phyloP scores from a whole-genome alignment of 2,113 vertebrate species.

The Corythornis vintsioides region DNA sequence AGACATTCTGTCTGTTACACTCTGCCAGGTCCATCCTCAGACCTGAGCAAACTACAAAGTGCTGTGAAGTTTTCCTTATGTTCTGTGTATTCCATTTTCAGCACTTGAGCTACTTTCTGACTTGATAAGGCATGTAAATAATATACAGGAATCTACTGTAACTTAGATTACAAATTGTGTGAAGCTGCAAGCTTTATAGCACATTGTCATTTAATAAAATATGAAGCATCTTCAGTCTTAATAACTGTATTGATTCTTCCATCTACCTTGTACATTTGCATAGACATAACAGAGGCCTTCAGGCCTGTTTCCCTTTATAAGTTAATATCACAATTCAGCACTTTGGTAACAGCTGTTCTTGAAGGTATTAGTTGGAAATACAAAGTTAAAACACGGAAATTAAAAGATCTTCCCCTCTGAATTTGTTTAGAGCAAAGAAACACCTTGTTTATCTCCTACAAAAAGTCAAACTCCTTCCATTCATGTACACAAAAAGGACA shows the following conservation, averaged over 20 bases:
- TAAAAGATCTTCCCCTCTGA: background rate
- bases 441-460: background rate
- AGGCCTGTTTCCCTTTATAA: background rate
- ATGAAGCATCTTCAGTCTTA: background rate
- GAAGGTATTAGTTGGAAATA: background rate
- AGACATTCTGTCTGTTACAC: background rate
- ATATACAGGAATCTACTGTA: background rate
- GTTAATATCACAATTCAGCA: background rate
- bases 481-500: background rate
- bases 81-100: background rate
- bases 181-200: background rate
- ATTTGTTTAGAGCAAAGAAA: background rate
- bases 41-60: background rate
- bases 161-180: background rate
- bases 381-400: background rate
- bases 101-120: background rate
- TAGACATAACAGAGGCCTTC: background rate
- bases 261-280: background rate
- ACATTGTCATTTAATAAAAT: background rate
- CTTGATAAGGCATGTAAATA: background rate
- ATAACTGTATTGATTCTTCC: background rate
- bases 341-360: background rate
- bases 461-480: background rate
- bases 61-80: background rate
- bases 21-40: background rate